Conservation (phyloP, 1,140 invertebrate genomes). For the Andricus grossulariae region DNA sequence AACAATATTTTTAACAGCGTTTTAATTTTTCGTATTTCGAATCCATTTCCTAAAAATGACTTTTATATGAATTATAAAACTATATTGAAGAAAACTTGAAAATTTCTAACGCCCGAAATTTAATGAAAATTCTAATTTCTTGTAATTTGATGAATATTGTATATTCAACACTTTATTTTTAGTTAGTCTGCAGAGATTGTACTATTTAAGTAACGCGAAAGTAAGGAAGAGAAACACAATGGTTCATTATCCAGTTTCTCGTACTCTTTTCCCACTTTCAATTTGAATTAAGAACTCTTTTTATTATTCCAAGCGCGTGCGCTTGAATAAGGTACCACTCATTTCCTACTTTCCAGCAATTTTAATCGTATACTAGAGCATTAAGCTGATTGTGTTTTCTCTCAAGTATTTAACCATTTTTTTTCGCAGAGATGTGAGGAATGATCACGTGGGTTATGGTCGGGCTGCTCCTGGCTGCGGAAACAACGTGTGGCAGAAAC, state of each 20-base stretch:
- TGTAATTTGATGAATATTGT: neutral
- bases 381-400: constrained; percentile 50
- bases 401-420: constrained; percentile 49
- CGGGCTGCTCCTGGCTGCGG: constrained; percentile 75
- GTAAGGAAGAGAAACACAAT: neutral
- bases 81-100: too few relatives aligned
- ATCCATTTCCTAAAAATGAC: too few relatives aligned
- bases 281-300: constrained; percentile 30
- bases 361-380: constrained; percentile 25
- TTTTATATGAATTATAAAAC: too few relatives aligned
- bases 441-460: constrained; percentile 77
- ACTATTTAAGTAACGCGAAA: constrained; percentile 2
- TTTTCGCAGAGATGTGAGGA: constrained; percentile 74
- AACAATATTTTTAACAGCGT: too few relatives aligned
- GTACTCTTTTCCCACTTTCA: constrained; percentile 32
- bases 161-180: too few relatives aligned
- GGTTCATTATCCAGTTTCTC: constrained; percentile 29
- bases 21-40: too few relatives aligned
- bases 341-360: constrained; percentile 22
- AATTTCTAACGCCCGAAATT: too few relatives aligned
- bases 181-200: neutral
- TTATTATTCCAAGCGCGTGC: constrained; percentile 35
- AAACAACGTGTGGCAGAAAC: constrained; percentile 74
- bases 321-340: neutral
- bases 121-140: neutral